Evolutionary conservation across 2,888 invertebrate genomes (phyloP).

Genomic region (Cephus pulcher): DNA sequence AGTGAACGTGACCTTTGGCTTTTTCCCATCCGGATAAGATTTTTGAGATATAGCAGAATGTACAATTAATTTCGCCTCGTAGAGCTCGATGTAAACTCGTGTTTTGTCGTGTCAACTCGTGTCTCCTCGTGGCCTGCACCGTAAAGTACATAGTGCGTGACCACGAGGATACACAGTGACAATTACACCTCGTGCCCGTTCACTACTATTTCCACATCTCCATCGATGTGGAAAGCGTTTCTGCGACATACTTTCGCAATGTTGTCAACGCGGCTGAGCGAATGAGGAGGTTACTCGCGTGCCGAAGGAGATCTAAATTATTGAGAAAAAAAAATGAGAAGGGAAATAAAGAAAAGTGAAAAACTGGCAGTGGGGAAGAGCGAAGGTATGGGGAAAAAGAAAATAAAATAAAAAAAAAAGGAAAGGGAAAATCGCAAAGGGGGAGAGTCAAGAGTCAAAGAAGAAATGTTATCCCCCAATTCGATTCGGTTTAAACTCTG

Average conservation of each 20-base stretch:
- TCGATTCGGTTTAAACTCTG: background rate
- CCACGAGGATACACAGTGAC: background rate
- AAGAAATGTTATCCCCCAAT: background rate
- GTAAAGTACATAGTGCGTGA: background rate
- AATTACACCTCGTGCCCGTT: background rate
- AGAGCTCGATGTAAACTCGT: background rate
- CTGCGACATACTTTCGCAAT: background rate
- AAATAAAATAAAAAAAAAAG: background rate
- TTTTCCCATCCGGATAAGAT: background rate
- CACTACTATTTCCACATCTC: background rate
- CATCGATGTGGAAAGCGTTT: background rate
- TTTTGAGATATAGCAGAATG: background rate
- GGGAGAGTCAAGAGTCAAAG: background rate
- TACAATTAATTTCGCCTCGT: background rate
- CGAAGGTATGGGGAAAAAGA: background rate
- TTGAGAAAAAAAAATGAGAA: background rate
- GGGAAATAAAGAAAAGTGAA: background rate
- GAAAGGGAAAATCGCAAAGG: background rate
- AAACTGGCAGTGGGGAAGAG: background rate
- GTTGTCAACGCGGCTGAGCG: background rate
- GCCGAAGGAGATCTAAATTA: background rate
- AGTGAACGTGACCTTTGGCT: background rate
- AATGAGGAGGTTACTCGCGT: background rate
- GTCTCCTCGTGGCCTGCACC: background rate
- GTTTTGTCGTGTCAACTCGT: background rate